Evolutionary conservation across 2,113 vertebrate genomes (phyloP).

Genomic region (Podarcis raffonei): DNA sequence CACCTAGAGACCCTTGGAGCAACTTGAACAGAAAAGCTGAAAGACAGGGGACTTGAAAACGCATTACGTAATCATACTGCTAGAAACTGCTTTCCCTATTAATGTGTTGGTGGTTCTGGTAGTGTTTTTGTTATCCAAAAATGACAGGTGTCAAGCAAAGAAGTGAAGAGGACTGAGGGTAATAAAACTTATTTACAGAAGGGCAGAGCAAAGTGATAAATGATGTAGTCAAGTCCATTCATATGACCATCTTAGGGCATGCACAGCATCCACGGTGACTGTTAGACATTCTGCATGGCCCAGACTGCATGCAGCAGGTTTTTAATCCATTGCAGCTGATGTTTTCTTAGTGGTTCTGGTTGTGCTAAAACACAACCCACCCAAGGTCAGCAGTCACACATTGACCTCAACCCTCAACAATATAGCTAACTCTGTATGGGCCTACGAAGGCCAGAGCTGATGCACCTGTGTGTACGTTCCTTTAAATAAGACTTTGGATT

Average conservation of each 20-base stretch:
- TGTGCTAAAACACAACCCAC: too few relatives aligned
- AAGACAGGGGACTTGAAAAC: not conserved
- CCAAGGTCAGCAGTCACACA: too few relatives aligned
- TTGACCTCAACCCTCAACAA: too few relatives aligned
- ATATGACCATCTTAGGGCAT: not conserved
- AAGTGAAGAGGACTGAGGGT: not conserved
- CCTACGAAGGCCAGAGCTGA: not conserved
- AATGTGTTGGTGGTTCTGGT: conserved; percentile 3
- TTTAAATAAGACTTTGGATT: not conserved
- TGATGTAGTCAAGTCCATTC: too few relatives aligned
- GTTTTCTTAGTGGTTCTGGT: too few relatives aligned
- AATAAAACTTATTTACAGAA: not conserved
- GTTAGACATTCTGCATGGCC: too few relatives aligned
- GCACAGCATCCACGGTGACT: not conserved
- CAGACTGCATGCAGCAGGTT: too few relatives aligned
- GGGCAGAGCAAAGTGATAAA: not conserved
- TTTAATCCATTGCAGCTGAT: too few relatives aligned
- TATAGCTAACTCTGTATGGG: not conserved
- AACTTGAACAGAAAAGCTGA: not conserved
- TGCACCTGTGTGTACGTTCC: not conserved
- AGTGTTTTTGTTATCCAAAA: not conserved
- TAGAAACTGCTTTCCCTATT: conserved; percentile 16
- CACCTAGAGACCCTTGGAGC: conserved; percentile 18
- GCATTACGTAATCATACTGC: not conserved
- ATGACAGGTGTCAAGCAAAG: not conserved